Conservation (phyloP, 2,888 invertebrate species). For the Heliconius ismenius region DNA sequence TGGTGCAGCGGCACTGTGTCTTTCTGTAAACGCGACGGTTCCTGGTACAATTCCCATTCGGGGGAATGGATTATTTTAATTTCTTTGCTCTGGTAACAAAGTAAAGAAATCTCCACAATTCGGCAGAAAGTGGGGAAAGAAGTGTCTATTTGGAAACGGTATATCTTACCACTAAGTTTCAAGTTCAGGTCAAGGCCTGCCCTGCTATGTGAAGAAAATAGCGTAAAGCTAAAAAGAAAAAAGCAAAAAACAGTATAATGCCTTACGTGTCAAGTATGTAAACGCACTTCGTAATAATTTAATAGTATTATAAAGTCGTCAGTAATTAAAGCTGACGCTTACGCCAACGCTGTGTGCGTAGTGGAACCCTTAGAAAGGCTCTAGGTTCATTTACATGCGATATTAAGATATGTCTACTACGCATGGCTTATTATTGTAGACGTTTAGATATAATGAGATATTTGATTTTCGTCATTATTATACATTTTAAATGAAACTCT, state of each 20-base stretch:
- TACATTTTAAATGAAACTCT: too few species aligned
- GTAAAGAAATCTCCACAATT: neutral
- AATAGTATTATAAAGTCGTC: slow-evolving; percentile 5
- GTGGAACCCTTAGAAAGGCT: slow-evolving; percentile 9
- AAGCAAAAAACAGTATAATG: too few species aligned
- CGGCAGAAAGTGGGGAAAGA: neutral
- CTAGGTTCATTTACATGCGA: neutral
- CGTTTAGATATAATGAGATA: too few species aligned
- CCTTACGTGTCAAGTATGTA: neutral
- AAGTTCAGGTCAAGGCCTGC: neutral
- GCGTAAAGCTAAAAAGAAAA: neutral
- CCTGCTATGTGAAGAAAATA: neutral
- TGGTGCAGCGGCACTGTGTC: too few species aligned
- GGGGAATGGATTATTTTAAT: neutral
- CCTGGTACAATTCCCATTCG: too few species aligned
- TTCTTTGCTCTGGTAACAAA: neutral
- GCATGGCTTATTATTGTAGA: too few species aligned
- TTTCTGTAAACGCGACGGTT: too few species aligned
- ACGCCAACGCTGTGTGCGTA: neutral
- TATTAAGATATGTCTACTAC: too few species aligned
- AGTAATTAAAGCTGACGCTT: neutral
- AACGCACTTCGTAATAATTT: neutral
- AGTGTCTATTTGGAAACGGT: neutral
- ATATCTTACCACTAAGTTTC: neutral
- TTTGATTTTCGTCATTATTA: too few species aligned